Evolutionary conservation across 23 tunicate species (phyloP).

Genomic region (Corella eumyota): DNA sequence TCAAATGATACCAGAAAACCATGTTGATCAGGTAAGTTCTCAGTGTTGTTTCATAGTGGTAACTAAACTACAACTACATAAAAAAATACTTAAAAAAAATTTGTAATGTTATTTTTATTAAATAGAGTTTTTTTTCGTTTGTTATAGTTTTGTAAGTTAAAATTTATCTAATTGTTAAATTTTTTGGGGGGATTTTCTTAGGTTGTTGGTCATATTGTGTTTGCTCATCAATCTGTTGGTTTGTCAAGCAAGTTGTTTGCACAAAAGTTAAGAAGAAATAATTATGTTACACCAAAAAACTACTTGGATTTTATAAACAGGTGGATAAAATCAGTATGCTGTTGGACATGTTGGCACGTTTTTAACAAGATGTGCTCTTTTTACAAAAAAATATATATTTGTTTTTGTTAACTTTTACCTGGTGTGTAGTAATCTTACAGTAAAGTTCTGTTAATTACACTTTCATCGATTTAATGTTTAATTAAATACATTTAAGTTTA

Average conservation of each 20-base stretch:
- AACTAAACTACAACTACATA: not conserved
- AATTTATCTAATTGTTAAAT: too few species aligned
- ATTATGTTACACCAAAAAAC: constrained; percentile 98
- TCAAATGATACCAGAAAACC: constrained; percentile 94
- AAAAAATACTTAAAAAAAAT: not conserved
- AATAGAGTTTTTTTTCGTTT: too few species aligned
- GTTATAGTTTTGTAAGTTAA: too few species aligned
- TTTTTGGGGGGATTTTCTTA: too few species aligned
- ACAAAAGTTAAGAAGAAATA: constrained; percentile 90
- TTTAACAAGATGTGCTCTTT: too few species aligned
- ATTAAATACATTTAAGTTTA: not conserved
- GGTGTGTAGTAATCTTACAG: too few species aligned
- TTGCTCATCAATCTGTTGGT: constrained; percentile 90
- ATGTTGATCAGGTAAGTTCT: constrained; percentile 64
- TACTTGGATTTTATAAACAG: constrained; percentile 95
- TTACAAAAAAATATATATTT: too few species aligned
- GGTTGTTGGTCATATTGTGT: constrained; percentile 95
- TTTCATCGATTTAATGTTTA: too few species aligned
- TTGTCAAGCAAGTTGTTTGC: constrained; percentile 65
- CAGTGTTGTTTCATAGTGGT: not conserved
- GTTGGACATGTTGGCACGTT: too few species aligned
- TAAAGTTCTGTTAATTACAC: too few species aligned
- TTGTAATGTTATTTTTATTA: too few species aligned
- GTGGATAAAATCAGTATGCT: constrained; percentile 7
- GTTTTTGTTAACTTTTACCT: too few species aligned